A percentile compares a stretch with the other conserved stretches of the same genome.
Conservation (phyloP, 2,888 invertebrate genomes). For the Drosophila affinis region DNA sequence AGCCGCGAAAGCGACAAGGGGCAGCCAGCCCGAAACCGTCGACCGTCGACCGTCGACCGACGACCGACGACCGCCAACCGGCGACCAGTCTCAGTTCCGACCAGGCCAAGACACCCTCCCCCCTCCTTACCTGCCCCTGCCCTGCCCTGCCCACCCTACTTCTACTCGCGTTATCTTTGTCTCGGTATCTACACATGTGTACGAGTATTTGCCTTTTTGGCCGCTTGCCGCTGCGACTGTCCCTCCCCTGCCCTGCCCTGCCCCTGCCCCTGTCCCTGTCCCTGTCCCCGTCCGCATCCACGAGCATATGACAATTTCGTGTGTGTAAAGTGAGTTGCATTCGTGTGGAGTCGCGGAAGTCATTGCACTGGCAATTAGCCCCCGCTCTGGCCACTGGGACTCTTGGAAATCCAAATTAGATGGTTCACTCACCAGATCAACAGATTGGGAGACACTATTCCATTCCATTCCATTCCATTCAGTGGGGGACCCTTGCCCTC, state of each 20-base stretch:
- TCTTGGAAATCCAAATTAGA: constrained; percentile 6
- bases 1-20: constrained; percentile 77
- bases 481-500: too few species aligned
- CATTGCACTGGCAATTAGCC: constrained; percentile 66
- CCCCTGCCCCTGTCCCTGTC: constrained; percentile 30
- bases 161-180: constrained; percentile 63
- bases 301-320: constrained; percentile 1
- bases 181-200: constrained; percentile 69
- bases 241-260: constrained; percentile 4
- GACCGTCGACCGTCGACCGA: not conserved
- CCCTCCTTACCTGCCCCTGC: not conserved
- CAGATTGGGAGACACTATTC: not conserved
- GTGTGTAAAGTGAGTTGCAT: constrained; percentile 53
- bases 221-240: not conserved
- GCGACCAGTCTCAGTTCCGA: constrained; percentile 25
- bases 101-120: constrained; percentile 41
- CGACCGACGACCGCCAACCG: constrained; percentile 1
- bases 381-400: not conserved
- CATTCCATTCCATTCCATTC: too few species aligned
- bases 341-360: constrained; percentile 65
- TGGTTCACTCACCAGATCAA: not conserved
- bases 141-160: not conserved
- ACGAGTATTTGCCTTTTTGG: constrained; percentile 29
- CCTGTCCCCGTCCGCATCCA: not conserved
- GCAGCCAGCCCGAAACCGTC: constrained; percentile 17